Evolutionary conservation across 2,113 vertebrate species (phyloP).

Genomic region (Cyprinodon variegatus): DNA sequence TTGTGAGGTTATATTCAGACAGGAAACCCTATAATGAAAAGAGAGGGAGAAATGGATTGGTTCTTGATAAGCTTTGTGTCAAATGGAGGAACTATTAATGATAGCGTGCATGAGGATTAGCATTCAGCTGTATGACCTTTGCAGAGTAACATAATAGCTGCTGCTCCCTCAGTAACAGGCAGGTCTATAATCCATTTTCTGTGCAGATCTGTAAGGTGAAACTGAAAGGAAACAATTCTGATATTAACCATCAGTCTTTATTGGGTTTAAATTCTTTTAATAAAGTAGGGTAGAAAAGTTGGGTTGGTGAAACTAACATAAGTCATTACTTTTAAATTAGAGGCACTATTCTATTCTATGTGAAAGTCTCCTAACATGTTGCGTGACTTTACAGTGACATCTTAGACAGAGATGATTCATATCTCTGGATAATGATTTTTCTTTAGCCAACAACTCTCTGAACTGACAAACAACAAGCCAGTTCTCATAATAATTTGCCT

Average conservation of each 20-base stretch:
- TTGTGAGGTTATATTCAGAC: neutral
- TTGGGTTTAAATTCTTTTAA: neutral
- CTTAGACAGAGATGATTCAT: neutral
- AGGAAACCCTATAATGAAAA: neutral
- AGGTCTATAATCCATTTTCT: neutral
- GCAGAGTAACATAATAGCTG: conserved; percentile 49
- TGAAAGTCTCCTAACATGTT: neutral
- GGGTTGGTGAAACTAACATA: neutral
- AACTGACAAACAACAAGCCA: too few relatives aligned
- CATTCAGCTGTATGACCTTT: conserved; percentile 71
- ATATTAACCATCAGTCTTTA: neutral
- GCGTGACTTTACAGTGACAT: neutral
- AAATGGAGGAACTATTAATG: conserved; percentile 17
- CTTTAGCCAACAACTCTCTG: neutral
- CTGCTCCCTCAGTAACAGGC: conserved; percentile 24
- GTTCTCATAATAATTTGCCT: too few relatives aligned
- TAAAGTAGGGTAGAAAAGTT: neutral
- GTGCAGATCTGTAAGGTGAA: neutral
- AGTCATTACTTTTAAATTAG: neutral
- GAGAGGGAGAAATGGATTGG: neutral
- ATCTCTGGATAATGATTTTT: neutral
- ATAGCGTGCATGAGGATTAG: conserved; percentile 44
- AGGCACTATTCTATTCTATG: neutral
- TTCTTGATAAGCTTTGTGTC: conserved; percentile 3
- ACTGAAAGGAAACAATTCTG: neutral